Evolutionary conservation across 2,113 vertebrate species (phyloP).

Genomic region (Dipodomys stephensi): DNA sequence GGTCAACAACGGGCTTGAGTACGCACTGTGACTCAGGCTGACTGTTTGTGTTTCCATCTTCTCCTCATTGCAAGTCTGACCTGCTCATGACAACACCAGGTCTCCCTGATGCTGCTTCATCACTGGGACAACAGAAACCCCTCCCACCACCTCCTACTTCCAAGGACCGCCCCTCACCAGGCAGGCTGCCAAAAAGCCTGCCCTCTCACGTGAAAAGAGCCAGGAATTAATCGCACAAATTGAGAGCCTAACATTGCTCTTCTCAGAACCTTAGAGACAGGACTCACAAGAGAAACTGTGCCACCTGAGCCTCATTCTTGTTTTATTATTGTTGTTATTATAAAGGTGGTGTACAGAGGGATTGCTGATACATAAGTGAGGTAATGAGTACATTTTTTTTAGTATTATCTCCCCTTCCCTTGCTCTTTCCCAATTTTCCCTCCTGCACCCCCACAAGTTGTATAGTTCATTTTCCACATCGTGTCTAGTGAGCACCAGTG

Average conservation of each 20-base stretch:
- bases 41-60: neutral
- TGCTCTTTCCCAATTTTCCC: no score
- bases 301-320: no score
- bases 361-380: no score
- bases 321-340: no score
- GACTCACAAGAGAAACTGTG: neutral
- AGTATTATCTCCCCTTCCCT: no score
- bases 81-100: neutral
- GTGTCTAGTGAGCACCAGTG: no score
- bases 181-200: neutral
- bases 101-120: neutral
- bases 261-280: slow-evolving; percentile 3
- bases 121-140: neutral
- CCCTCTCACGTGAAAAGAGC: neutral
- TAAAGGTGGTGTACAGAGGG: no score
- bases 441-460: no score
- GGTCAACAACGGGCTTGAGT: neutral
- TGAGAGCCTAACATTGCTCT: neutral
- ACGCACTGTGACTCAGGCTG: neutral
- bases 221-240: neutral
- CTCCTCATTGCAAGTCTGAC: neutral
- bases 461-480: no score
- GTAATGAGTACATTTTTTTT: no score
- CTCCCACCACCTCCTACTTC: neutral
- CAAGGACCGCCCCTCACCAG: neutral